Base-by-base conservation (phyloP, 1,140 invertebrate genomes). In the Melipona quadrifasciata region DNA sequence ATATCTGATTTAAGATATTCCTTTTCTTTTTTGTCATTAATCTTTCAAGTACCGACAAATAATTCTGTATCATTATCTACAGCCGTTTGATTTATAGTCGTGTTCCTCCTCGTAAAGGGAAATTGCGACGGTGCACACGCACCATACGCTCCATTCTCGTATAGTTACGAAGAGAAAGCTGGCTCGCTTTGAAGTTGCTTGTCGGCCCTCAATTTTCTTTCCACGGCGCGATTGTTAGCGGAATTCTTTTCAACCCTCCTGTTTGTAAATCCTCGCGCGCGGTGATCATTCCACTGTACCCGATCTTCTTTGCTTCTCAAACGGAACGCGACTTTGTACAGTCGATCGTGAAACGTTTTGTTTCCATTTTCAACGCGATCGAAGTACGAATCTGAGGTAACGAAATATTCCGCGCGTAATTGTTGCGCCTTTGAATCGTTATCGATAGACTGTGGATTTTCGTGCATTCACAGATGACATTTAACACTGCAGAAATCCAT, bases 221-320 rank as follows among this genome's bases (percentile, higher is more conserved):
- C 70, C 31, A 73, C 70, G 19, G 24, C 34, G 34, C 27, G 39
- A 74, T 82, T 55, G 80, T 82, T 82, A 82, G 71, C 58, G n/a
- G 51, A 82, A 75, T 82, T 75, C 80, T 82, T 82, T 82, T 34
- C 58, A 73, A 75, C 70, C 80, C 55, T 57, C 55, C 53, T 58
- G 78, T 72, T 80, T 72, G 53, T 58, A 80, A 80, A 80, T 72
- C 67, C 39, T 57, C 31, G 65, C 64, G 27, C 12, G 47, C 67
- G 78, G 39, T n/a, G 12, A 47, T 65, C 47, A 39, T 47, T 1
- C 6, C 53, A 47, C 21, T 39, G 21, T 31, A 39, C 24, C n/a
- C n/a, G 27, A 24, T 75, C n/a, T 51, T 21, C 31, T 11, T 79
- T 19, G 51, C n/a, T 64, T 47, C 24, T 24, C 70, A 17, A 34